Conservation (phyloP, 2,797 vertebrate genomes). For the Chaenodraco wilsoni region DNA sequence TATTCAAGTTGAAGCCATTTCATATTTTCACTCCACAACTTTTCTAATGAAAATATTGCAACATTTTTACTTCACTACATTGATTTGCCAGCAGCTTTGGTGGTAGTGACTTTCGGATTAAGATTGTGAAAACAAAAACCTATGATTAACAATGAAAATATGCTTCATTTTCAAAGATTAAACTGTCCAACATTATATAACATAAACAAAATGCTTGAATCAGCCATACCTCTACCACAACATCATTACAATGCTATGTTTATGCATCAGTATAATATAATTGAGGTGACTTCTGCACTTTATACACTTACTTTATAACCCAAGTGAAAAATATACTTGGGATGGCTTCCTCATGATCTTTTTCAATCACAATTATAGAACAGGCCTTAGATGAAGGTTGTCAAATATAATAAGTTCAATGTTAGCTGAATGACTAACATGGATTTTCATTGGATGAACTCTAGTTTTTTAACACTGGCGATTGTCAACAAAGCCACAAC, state of each 20-base stretch:
- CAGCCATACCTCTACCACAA: no score
- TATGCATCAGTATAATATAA: no score
- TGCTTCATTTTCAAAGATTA: no score
- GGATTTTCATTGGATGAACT: slow-evolving; percentile 1
- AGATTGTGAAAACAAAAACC: no score
- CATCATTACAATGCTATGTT: no score
- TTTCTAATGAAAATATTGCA: not conserved
- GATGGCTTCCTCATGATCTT: not conserved
- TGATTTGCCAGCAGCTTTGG: no score
- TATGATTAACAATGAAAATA: no score
- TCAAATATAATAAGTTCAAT: not conserved
- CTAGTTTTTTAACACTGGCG: slow-evolving; percentile 1
- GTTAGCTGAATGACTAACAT: not conserved
- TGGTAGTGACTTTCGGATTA: no score
- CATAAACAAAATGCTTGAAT: no score
- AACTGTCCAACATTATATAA: no score
- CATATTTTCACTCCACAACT: not conserved
- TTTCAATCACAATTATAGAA: no score
- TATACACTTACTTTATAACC: not conserved
- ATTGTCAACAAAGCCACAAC: not conserved
- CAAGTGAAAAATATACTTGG: not conserved
- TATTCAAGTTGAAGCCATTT: not conserved
- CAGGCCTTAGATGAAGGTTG: not conserved
- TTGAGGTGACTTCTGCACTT: no score
- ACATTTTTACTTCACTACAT: not conserved